Conservation (phyloP, 2,797 vertebrate species). For the Brotogeris chrysoptera region DNA sequence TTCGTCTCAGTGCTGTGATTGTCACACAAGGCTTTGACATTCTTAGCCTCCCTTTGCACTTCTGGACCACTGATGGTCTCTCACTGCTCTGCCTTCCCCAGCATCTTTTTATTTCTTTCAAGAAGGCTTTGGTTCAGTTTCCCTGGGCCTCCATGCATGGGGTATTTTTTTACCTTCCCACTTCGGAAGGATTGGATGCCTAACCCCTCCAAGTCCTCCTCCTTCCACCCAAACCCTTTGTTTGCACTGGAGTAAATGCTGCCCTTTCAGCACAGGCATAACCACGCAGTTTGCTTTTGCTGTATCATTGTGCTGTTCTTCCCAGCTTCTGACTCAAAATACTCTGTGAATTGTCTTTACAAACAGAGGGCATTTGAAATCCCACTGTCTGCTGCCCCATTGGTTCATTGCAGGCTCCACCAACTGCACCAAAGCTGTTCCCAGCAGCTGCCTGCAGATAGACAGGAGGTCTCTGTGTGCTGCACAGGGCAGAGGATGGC, state of each 20-base stretch:
- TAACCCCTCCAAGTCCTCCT: not conserved
- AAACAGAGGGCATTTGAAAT: slow-evolving; percentile 7
- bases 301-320: not conserved
- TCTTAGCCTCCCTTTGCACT: not conserved
- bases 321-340: not conserved
- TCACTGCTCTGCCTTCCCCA: accelerated
- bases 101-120: not conserved
- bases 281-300: not conserved
- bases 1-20: not conserved
- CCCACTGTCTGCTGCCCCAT: not conserved
- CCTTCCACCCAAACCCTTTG: not conserved
- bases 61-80: not conserved
- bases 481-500: not conserved
- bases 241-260: not conserved
- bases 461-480: slow-evolving; percentile 21
- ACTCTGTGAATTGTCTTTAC: not conserved
- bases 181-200: not conserved
- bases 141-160: not conserved
- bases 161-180: not conserved
- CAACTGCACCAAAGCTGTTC: not conserved
- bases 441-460: not conserved
- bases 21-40: not conserved
- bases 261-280: not conserved
- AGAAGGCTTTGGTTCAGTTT: not conserved
- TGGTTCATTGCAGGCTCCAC: not conserved